phyloP scores from a whole-genome alignment of 2,888 invertebrate species.

The Pocota personata region DNA sequence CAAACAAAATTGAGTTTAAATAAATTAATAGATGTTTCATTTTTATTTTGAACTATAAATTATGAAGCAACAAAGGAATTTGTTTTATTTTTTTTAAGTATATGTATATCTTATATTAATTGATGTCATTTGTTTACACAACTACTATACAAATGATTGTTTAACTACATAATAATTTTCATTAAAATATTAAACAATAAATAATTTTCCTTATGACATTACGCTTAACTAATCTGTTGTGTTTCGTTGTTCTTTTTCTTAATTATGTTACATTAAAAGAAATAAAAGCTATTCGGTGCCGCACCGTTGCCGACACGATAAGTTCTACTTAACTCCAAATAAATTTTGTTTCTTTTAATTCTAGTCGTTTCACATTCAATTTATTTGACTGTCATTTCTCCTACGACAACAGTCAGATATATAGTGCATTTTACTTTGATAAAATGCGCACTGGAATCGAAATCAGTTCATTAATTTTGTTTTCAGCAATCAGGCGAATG shows the following conservation, averaged over 20 bases:
- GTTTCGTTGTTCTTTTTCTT: conserved; percentile 6
- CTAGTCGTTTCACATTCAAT: conserved; percentile 27
- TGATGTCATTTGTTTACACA: conserved; percentile 49
- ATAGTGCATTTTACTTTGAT: conserved; percentile 14
- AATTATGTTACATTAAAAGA: conserved; percentile 57
- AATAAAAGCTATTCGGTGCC: conserved; percentile 42
- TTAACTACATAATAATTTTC: conserved; percentile 7
- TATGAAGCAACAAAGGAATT: conserved; percentile 55
- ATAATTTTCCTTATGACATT: conserved; percentile 50
- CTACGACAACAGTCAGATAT: conserved; percentile 3
- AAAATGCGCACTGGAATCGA: conserved; percentile 57
- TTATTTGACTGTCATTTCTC: not conserved
- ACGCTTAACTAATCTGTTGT: conserved; percentile 24
- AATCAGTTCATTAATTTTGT: conserved; percentile 38
- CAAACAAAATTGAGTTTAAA: not conserved
- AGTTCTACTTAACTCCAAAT: conserved; percentile 14
- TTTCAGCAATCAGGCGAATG: not conserved
- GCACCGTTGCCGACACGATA: not conserved
- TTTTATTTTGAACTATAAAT: conserved; percentile 66
- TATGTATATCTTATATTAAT: conserved; percentile 33
- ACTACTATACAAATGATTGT: conserved; percentile 60
- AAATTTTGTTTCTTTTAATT: conserved; percentile 32
- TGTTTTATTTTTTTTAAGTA: not conserved
- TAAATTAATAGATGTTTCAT: conserved; percentile 43
- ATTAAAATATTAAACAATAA: conserved; percentile 62